These are phyloP conservation scores for Melieria crassipennis DNA, from an alignment of 2,888 invertebrate genomes.

Conservation along the genomic window DNA sequence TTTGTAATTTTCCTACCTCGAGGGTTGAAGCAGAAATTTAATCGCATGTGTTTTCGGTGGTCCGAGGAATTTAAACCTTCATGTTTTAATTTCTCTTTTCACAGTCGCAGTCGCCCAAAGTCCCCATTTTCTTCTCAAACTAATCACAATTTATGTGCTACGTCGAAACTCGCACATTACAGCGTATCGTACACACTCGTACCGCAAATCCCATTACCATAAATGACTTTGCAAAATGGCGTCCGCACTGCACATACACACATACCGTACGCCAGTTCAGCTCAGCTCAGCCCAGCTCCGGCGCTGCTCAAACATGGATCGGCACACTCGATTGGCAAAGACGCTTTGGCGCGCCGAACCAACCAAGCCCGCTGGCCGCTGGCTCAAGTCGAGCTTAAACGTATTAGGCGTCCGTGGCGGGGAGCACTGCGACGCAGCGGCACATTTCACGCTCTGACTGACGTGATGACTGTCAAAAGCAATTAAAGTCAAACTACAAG, in stretches of 20 bases:
- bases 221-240: conserved; percentile 28
- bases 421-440: conserved; percentile 19
- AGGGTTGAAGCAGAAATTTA: too few relatives aligned
- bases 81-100: background rate
- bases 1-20: too few relatives aligned
- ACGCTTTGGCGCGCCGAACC: background rate
- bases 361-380: conserved; percentile 9
- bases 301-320: too few relatives aligned
- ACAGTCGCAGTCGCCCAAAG: background rate
- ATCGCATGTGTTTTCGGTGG: too few relatives aligned
- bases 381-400: background rate
- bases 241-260: conserved; percentile 11
- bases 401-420: background rate
- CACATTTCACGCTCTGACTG: conserved; percentile 46
- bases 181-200: too few relatives aligned
- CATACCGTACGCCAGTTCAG: too few relatives aligned
- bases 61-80: background rate
- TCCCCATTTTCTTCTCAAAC: too few relatives aligned
- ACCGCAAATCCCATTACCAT: conserved; percentile 17
- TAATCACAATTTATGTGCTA: background rate
- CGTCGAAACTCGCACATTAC: background rate
- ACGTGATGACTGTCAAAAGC: conserved; percentile 63
- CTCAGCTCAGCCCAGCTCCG: too few relatives aligned
- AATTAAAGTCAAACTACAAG: conserved; percentile 60
- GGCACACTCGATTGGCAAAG: background rate